Percentiles rank a stretch among this genome's conserved stretches.
Evolutionary conservation across 2,888 invertebrate species (phyloP).

Genomic region (Panopea generosa): DNA sequence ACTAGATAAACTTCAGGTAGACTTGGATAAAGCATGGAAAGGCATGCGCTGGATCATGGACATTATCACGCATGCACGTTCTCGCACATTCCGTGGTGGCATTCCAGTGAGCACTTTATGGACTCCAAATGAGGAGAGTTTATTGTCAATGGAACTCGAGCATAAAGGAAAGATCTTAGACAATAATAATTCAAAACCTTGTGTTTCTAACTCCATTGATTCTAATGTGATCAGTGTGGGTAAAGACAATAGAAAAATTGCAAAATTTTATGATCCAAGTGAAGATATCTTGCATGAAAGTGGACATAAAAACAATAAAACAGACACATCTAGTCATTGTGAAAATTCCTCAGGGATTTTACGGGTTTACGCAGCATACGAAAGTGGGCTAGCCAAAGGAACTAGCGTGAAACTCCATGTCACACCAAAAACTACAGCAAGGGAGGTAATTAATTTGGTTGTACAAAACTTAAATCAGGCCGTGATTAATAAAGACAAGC

Average conservation of each 20-base stretch:
- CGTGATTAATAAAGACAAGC: constrained; percentile 86
- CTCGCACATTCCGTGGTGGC: constrained; percentile 87
- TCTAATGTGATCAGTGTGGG: constrained; percentile 79
- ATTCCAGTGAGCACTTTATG: constrained; percentile 82
- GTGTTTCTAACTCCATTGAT: constrained; percentile 61
- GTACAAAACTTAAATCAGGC: constrained; percentile 94
- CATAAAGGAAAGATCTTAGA: constrained; percentile 61
- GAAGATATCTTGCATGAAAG: constrained; percentile 69
- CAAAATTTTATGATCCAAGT: constrained; percentile 82
- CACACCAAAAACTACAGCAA: constrained; percentile 95
- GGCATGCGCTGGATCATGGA: constrained; percentile 98
- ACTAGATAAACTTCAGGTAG: constrained; percentile 93
- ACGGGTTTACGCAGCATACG: constrained; percentile 98
- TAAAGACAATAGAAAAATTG: constrained; percentile 79
- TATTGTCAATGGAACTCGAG: constrained; percentile 50
- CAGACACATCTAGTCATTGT: constrained; percentile 38
- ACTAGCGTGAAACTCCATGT: constrained; percentile 97
- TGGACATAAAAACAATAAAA: constrained; percentile 47
- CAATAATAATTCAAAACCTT: constrained; percentile 71
- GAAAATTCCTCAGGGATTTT: constrained; percentile 84
- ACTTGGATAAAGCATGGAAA: constrained; percentile 96
- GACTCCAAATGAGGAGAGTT: constrained; percentile 41
- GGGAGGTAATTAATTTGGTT: constrained; percentile 97
- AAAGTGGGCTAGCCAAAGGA: constrained; percentile 96
- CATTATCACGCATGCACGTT: constrained; percentile 96